Conservation (phyloP, 2,888 invertebrate species). For the Aphidoletes aphidimyza region DNA sequence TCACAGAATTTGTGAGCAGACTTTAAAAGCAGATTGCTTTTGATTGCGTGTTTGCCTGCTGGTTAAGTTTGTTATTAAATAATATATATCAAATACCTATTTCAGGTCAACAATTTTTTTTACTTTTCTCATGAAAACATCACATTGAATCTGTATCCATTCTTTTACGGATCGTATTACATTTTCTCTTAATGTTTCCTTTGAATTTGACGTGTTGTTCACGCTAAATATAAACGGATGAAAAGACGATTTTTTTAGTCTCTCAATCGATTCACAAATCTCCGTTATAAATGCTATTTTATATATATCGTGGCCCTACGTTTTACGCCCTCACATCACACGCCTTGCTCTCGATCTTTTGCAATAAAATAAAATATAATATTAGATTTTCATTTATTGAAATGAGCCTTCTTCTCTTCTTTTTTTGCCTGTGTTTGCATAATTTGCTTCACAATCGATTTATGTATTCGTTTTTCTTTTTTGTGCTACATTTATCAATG, state of each 20-base stretch:
- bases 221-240: background rate
- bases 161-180: too few relatives aligned
- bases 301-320: background rate
- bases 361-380: constrained; percentile 7
- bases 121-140: background rate
- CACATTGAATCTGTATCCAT: too few relatives aligned
- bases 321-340: too few relatives aligned
- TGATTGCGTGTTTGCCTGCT: background rate
- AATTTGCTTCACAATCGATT: background rate
- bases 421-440: background rate
- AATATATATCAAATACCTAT: background rate
- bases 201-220: background rate
- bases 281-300: constrained; percentile 2
- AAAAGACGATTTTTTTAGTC: background rate
- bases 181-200: too few relatives aligned
- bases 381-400: constrained; percentile 19
- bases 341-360: background rate
- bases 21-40: background rate
- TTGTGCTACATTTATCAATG: constrained; percentile 24
- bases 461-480: too few relatives aligned
- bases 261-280: constrained; percentile 2
- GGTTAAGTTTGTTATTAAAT: background rate
- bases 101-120: background rate
- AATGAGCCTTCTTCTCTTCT: background rate
- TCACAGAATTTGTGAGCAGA: too few relatives aligned